Evolutionary conservation across 2,888 invertebrate genomes (phyloP), one percentile per base, ranked within the genome.

Genomic region (Crepidodera aurea): DNA sequence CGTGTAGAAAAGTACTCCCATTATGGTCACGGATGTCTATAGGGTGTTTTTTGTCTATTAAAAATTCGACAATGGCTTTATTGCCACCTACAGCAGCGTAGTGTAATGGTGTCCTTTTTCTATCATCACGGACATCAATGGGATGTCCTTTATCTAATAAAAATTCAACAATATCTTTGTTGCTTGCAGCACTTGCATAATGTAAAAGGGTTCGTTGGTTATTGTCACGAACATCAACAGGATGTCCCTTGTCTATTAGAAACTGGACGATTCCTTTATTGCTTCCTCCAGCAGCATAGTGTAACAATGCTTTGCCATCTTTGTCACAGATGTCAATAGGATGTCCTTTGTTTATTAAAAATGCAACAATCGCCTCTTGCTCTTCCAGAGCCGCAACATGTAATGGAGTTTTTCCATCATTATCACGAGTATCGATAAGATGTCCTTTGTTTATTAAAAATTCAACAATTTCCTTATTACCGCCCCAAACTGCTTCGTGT

Each of bases 391-490:
- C 2, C 2, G 32, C 32, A 32, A 6, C 2, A 10, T 32, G 32
- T 32, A 32, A 32, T 7, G 32, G 32, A 10, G 32, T 32, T 32
- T 32, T 10, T n/a, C 32, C 32, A 32, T 10, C 2, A 2, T 2
- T 32, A 22, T 57, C 56, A 18, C 5, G n/a, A 1, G 25, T 22
- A 34, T 57, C 15, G 6, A 39, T 25, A 25, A 34, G n/a, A 32
- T 42, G 32, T 13, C 46, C 44, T 13, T 27, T 29, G 1, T 29
- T 10, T 6, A 56, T 12, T 22, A 56, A 46, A 46, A 19, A 34
- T 25, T 56, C 12, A 12, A 16, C 8, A 13, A 13, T 44, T 32
- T 18, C n/a, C n/a, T n/a, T n/a, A n/a, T n/a, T 22, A 12, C 19
- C 13, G 13, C 22, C 27, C 12, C 7, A 5, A 32, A 32, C 22